Conservation (phyloP, 2,113 vertebrate species). For the Panurus biarmicus region DNA sequence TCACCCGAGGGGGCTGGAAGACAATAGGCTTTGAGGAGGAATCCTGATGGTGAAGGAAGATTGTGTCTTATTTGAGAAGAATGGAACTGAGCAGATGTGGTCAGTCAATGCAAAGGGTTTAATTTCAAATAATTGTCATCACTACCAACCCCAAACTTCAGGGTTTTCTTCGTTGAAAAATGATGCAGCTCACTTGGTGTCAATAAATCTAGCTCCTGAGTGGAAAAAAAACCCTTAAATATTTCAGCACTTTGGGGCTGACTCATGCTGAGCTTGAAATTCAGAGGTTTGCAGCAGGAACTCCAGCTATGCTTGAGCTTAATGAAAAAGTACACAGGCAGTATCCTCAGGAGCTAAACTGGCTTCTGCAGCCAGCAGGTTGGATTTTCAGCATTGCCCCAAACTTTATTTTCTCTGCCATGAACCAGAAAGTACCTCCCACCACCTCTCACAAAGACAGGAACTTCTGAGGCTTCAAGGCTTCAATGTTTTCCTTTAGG, state of each 20-base stretch:
- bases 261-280: conserved; percentile 51
- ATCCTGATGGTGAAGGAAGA: background rate
- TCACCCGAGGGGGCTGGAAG: background rate
- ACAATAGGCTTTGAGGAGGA: background rate
- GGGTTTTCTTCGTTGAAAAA: conserved; percentile 10
- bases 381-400: background rate
- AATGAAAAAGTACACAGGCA: conserved; percentile 35
- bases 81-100: background rate
- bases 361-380: background rate
- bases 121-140: conserved; percentile 7
- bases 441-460: rapidly evolving
- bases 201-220: background rate
- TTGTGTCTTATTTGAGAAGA: background rate
- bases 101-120: background rate
- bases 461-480: background rate
- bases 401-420: background rate
- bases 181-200: background rate
- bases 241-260: conserved; percentile 44
- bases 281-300: conserved; percentile 30
- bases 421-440: background rate
- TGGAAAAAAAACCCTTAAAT: conserved; percentile 39
- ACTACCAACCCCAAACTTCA: background rate
- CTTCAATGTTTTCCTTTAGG: background rate
- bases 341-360: background rate
- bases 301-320: conserved; percentile 27